phyloP scores from a whole-genome alignment of 2,888 invertebrate species.

The Leuctra nigra region DNA sequence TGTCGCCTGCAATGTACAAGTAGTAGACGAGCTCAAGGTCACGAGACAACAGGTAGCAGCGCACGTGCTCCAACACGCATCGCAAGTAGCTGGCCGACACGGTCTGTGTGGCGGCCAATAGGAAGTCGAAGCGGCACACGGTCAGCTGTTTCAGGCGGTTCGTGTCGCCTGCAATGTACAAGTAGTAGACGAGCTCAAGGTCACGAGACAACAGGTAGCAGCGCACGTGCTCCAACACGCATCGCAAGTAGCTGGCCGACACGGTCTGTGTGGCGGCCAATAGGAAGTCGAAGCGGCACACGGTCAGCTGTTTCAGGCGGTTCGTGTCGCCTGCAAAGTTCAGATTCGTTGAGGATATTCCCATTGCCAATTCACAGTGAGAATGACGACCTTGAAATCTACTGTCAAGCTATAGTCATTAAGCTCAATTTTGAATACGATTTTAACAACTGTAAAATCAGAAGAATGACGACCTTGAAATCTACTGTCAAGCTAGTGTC shows the following conservation, averaged over 20 bases:
- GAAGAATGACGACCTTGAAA: too few relatives aligned
- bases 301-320: slow-evolving; percentile 75
- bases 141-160: slow-evolving; percentile 77
- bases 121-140: slow-evolving; percentile 87
- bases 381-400: too few relatives aligned
- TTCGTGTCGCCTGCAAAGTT: slow-evolving; percentile 58
- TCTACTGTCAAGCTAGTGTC: too few relatives aligned
- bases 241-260: slow-evolving; percentile 77
- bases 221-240: slow-evolving; percentile 77
- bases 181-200: too few relatives aligned
- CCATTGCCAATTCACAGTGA: too few relatives aligned
- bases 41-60: slow-evolving; percentile 73
- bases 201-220: slow-evolving; percentile 74
- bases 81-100: slow-evolving; percentile 80
- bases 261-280: slow-evolving; percentile 81
- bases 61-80: slow-evolving; percentile 76
- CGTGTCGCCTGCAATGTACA: slow-evolving; percentile 56
- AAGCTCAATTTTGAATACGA: too few relatives aligned
- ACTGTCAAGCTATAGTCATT: too few relatives aligned
- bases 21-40: slow-evolving; percentile 81
- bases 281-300: slow-evolving; percentile 89
- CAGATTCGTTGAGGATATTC: too few relatives aligned
- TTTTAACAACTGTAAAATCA: too few relatives aligned
- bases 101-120: slow-evolving; percentile 80
- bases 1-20: slow-evolving; percentile 48